phyloP scores from a whole-genome alignment of 2,113 vertebrate genomes.

The Erpornis zantholeuca region DNA sequence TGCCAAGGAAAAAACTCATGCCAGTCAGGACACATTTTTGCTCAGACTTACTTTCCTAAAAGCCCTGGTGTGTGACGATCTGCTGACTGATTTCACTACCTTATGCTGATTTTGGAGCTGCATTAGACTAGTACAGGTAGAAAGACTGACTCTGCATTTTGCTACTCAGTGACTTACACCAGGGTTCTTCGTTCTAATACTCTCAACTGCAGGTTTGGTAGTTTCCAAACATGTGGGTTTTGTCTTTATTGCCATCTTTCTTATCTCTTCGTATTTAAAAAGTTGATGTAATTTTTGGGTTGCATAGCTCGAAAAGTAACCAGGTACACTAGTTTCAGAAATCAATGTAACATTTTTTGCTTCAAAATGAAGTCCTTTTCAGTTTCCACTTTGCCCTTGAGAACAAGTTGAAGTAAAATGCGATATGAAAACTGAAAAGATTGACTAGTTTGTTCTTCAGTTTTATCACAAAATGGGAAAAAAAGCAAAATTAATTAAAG shows the following conservation, averaged over 20 bases:
- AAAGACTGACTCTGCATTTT: background rate
- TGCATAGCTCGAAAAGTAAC: background rate
- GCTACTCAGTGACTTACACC: background rate
- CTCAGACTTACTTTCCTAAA: background rate
- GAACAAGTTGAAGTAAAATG: background rate
- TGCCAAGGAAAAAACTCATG: background rate
- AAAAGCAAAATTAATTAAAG: background rate
- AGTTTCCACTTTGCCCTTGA: background rate
- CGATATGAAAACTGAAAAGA: background rate
- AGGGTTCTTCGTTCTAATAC: accelerated
- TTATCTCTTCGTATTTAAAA: background rate
- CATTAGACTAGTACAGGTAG: background rate
- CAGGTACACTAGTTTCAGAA: background rate
- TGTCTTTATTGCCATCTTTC: background rate
- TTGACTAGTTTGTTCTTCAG: background rate
- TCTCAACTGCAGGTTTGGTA: background rate
- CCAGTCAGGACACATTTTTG: background rate
- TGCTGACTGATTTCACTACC: background rate
- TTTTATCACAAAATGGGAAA: background rate
- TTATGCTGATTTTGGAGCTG: background rate
- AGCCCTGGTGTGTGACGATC: background rate
- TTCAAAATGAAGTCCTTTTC: background rate
- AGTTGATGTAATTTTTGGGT: background rate
- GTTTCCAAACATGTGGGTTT: background rate
- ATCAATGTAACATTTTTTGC: background rate